Base-by-base conservation (phyloP, 1,140 invertebrate genomes). In the Vollenhovia emeryi region DNA sequence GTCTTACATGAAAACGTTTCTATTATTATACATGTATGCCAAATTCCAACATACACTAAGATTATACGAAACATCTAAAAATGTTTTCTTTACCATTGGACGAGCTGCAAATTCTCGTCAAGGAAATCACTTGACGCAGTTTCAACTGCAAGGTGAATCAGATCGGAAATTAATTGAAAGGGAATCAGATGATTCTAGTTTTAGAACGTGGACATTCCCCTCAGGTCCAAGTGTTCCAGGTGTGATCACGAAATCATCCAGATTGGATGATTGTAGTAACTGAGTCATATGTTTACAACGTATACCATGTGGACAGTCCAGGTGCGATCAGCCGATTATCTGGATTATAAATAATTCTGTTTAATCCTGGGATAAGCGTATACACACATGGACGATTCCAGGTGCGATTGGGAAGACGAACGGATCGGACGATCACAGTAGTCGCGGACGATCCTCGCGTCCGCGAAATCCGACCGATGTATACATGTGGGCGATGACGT, bases 401-500 rank as follows among this genome's bases (percentile, higher is more conserved):
- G 45, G 21, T 30, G 24, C 30, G 43, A 80, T 59, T 30, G 33
- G 79, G 50, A 48, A 30, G 24, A 62, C 36, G 71, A 52, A 36
- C 71, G 11, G 71, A 74, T 74, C 27, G 36, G 78, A 75, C 40
- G 66, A 71, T 60, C 64, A 64, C 45, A 84, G 43, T 50, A 60
- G 40, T 62, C 69, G 80, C n/a, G n/a, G n/a, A n/a, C n/a, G 71
- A 40, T 84, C 40, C 48, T 66, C 36, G 57, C 68, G 43, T 62
- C 80, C 68, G 68, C 71, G 71, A 57, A n/a, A n/a, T n/a, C n/a
- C n/a, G 73, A 45, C 55, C 80, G 55, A 76, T 50, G 30, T 76
- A 62, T 24, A 90, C 84, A 79, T n/a, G 73, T 24, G 85, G 75
- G 76, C 68, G 85, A 50, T 79, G 84, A 87, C 76, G 73, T 87